Conservation (phyloP, 2,113 vertebrate species). For the Centrocercus urophasianus region DNA sequence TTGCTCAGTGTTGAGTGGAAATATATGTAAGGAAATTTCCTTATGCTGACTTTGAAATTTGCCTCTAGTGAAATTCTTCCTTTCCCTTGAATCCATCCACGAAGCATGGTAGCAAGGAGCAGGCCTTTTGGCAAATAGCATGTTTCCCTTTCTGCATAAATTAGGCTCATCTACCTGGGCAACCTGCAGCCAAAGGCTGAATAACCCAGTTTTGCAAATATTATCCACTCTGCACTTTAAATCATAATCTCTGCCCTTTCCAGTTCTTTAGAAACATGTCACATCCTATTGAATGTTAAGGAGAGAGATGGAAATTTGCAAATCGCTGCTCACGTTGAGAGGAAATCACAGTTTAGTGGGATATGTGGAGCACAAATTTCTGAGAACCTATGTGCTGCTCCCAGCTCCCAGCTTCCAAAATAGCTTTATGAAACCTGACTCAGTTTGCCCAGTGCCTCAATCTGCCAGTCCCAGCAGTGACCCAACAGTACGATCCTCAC, state of each 20-base stretch:
- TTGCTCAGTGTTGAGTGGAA: not conserved
- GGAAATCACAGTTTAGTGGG: not conserved
- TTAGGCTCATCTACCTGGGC: not conserved
- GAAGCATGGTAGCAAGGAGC: not conserved
- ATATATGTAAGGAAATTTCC: not conserved
- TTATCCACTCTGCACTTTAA: not conserved
- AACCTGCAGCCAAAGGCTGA: conserved; percentile 4
- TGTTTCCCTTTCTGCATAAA: not conserved
- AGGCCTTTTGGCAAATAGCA: conserved; percentile 49
- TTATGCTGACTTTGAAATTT: not conserved
- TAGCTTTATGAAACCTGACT: not conserved
- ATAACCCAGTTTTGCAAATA: conserved; percentile 24
- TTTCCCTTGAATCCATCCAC: not conserved
- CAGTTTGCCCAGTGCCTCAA: not conserved
- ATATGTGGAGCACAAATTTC: not conserved
- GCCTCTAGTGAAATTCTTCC: not conserved
- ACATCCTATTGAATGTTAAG: conserved; percentile 27
- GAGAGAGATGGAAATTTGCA: conserved; percentile 14
- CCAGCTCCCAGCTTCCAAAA: not conserved
- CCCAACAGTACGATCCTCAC: not conserved
- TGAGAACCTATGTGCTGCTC: not conserved
- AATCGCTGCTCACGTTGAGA: not conserved
- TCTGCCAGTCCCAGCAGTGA: not conserved
- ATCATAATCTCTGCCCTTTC: not conserved
- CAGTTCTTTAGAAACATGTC: conserved; percentile 19